Base-by-base conservation (phyloP, 2,113 vertebrate genomes). In the Sceloporus undulatus region DNA sequence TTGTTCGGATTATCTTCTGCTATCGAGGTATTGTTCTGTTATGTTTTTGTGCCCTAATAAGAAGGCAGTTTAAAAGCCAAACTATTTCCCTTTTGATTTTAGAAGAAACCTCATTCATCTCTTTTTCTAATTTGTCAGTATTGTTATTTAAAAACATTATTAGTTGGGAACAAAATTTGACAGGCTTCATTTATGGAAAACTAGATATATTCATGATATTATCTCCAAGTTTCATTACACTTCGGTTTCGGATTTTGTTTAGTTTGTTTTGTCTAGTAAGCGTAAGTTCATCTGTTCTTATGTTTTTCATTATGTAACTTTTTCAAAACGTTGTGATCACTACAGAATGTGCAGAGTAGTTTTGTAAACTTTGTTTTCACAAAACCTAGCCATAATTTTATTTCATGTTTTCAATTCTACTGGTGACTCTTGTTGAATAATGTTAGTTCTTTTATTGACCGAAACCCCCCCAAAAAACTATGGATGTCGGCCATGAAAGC, bases 201-300 rank as follows among this genome's bases (percentile, higher is more conserved):
- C 5, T 18, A 76, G 65, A 87, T 9, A 25, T 65, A 21, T 75
- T 23, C 23, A 65, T 59, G 18, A 4, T 77, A 27, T 48, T 85
- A 9, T 71, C 79, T 80, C n/a, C 71, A 78, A 40, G n/a, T 66
- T 84, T 87, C 59, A 90, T 16, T 54, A 70, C 23, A 25, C n/a
- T 56, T 90, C 91, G 34, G 68, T 23, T 88, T 89, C 73, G 29
- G n/a, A 82, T 34, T 76, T 59, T 42, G 54, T 2, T 88, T 88
- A 38, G 10, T 86, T 87, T 77, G 73, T 21, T 79, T 88, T 75
- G 77, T 21, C 34, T 42, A 56, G 56, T 40, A 85, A 62, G 10
- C 23, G 66, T 9, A n/a, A 40, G 14, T 65, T 29, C 25, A 29
- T 10, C 21, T 40, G 3, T 40, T 52, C 16, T 10, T 62, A 19